Percentiles rank a stretch among this genome's conserved stretches.
Conservation (phyloP, 2,113 vertebrate genomes). For the Phasianus colchicus region DNA sequence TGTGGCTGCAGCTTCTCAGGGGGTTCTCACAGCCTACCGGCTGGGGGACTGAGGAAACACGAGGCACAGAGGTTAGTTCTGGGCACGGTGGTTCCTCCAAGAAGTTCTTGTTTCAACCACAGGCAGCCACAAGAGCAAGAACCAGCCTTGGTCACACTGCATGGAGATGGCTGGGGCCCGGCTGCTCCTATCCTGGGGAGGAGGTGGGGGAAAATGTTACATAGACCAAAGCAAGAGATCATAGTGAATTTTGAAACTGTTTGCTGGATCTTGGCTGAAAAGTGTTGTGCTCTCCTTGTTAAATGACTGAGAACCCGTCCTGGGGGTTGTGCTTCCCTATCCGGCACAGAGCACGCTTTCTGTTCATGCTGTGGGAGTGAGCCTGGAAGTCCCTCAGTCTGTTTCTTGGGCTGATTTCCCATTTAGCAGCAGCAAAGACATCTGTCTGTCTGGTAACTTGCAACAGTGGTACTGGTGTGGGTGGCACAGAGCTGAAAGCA, state of each 20-base stretch:
- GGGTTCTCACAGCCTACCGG: background rate
- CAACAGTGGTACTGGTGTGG: background rate
- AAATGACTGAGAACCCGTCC: background rate
- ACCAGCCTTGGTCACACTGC: background rate
- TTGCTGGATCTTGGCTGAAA: background rate
- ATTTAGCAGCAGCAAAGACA: background rate
- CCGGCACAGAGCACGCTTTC: accelerated
- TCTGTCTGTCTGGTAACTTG: background rate
- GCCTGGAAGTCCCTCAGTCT: background rate
- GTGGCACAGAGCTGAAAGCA: background rate
- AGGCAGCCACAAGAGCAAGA: background rate
- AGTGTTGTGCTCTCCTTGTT: no score
- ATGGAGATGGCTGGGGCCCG: accelerated
- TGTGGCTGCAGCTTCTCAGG: background rate
- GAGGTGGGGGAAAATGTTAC: accelerated
- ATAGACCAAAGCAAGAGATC: background rate
- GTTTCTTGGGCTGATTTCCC: background rate
- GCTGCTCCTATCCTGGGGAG: background rate
- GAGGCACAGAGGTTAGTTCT: background rate
- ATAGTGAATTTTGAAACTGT: background rate
- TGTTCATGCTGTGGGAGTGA: background rate
- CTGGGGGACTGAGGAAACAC: background rate
- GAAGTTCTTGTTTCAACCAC: accelerated
- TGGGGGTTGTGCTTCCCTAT: background rate
- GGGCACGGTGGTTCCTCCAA: background rate